Evolutionary conservation across 2,113 vertebrate species (phyloP), one percentile per base, ranked within the genome.

Genomic region (Hippocampus abdominalis): DNA sequence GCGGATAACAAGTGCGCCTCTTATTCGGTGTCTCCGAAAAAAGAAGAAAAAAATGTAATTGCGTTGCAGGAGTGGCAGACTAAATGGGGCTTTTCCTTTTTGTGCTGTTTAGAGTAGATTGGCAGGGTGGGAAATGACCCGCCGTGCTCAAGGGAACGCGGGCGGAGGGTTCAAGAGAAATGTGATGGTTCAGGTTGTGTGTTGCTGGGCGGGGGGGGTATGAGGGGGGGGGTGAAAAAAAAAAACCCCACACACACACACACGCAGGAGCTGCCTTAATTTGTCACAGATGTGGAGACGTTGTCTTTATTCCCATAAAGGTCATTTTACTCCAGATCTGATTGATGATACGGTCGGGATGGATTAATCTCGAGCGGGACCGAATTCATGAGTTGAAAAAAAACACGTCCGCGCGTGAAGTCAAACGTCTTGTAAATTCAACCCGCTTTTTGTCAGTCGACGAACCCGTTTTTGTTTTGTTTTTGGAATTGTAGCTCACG

Each of bases 21-120:
- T 60, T 21, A 16, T 75, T 56, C 32, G 11, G 36, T 67, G 62
- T 76, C 59, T 61, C 29, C 29, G 29, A 4, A 4, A 32, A 32
- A 32, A 32, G 2, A 32, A 36, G 6, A 6, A 25, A 12, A 68
- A 75, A 75, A 77, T 69, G 74, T 87, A 85, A 89, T 84, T 88
- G 78, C 81, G 59, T 76, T 68, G 80, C 76, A 76, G 73, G 80
- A 75, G 84, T 82, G 82, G 64, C 75, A 72, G 82, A 64, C 73
- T 73, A 91, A 92, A 91, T 91, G 75, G 83, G 76, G 82, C 85
- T 86, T 85, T 92, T 92, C 91, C 92, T 91, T 72, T n/a, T 44
- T 77, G 68, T 80, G 79, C 76, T 83, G 83, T 84, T 85, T 88
- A 80, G 86, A 87, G 78, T 83, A 69, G 63, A 78, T 70, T 63